These are phyloP conservation scores for Bombus sibiricus DNA, from an alignment of 1,140 invertebrate genomes.

Conservation along the genomic window DNA sequence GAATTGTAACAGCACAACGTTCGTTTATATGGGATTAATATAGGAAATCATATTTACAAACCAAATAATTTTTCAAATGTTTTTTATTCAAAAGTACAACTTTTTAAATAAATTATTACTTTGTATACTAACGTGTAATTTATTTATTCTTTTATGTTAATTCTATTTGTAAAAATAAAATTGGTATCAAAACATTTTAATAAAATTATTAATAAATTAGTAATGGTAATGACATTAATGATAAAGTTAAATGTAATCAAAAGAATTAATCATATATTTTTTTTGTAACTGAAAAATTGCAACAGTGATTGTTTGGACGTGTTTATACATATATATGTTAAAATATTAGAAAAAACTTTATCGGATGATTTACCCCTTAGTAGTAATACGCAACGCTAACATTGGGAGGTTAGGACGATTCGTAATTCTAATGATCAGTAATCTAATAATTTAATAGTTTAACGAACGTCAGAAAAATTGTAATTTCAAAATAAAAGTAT, in stretches of 20 bases:
- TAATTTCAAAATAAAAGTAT: background rate
- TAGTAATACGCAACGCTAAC: background rate
- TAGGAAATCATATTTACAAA: slow-evolving; percentile 9
- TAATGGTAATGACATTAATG: background rate
- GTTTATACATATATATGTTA: too few relatives aligned
- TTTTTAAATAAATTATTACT: slow-evolving; percentile 66
- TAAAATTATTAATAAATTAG: background rate
- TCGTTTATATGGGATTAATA: background rate
- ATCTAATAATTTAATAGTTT: background rate
- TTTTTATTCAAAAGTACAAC: slow-evolving; percentile 51
- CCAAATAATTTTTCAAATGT: slow-evolving; percentile 42
- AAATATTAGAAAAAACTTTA: background rate
- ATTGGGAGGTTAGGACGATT: background rate
- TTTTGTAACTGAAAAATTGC: background rate
- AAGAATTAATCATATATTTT: background rate
- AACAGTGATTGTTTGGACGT: too few relatives aligned
- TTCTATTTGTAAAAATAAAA: background rate
- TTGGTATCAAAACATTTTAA: background rate
- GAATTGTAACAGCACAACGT: slow-evolving; percentile 64
- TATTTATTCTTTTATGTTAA: slow-evolving; percentile 3
- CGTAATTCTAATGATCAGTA: background rate
- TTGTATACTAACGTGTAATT: slow-evolving; percentile 23
- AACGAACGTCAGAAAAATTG: background rate
- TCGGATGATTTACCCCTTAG: too few relatives aligned
- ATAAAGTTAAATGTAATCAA: background rate